Percentiles rank a stretch among this genome's conserved stretches.
phyloP scores from a whole-genome alignment of 1,140 invertebrate genomes.

The Halotydeus destructor region DNA sequence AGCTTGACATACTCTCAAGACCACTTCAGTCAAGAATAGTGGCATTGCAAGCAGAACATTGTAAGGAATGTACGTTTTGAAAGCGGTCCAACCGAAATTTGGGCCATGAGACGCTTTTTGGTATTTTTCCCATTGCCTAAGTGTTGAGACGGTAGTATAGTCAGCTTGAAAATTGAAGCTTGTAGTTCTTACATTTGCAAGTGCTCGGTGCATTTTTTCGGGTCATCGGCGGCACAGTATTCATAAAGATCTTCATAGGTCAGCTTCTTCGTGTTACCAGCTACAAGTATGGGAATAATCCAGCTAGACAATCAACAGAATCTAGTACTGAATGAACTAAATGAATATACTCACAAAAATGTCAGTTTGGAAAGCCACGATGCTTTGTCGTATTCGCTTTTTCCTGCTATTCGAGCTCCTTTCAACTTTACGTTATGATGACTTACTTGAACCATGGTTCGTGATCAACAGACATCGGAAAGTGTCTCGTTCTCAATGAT shows the following conservation, averaged over 20 bases:
- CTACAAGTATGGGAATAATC: conserved; percentile 2
- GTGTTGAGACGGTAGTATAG: neutral
- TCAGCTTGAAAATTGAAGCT: no score
- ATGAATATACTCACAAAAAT: no score
- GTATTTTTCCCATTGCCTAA: conserved; percentile 15
- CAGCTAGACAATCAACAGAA: no score
- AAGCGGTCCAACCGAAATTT: conserved; percentile 12
- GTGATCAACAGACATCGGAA: no score
- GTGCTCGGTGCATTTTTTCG: conserved; percentile 5
- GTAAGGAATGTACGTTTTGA: conserved; percentile 10
- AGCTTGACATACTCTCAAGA: conserved; percentile 28
- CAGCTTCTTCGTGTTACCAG: conserved; percentile 6
- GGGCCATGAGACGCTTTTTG: conserved; percentile 12
- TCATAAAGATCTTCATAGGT: conserved; percentile 10
- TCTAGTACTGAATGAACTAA: no score
- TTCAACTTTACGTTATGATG: no score
- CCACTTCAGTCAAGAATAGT: neutral
- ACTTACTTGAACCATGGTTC: no score
- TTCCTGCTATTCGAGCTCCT: no score
- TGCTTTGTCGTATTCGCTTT: no score
- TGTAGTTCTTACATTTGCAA: conserved; percentile 10
- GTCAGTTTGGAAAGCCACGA: no score
- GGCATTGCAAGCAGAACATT: conserved; percentile 13
- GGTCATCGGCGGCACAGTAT: conserved; percentile 4
- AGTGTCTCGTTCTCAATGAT: no score